A percentile compares a stretch with the other conserved stretches of the same genome.
These are phyloP conservation scores for Hippocampus abdominalis DNA, from an alignment of 2,113 vertebrate species.

Conservation along the genomic window DNA sequence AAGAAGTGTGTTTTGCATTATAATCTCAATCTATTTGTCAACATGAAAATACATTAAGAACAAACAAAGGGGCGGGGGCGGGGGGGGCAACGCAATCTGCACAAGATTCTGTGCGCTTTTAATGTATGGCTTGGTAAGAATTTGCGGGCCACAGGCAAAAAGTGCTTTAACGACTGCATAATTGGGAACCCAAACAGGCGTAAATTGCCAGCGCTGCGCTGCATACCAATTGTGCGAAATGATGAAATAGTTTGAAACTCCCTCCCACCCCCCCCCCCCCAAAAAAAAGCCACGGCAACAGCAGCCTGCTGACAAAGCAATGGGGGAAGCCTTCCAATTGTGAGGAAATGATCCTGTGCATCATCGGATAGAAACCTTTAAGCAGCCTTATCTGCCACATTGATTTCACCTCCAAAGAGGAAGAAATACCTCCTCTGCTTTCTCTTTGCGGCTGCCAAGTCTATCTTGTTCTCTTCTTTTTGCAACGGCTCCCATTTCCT, in stretches of 20 bases:
- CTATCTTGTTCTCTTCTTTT: conserved; percentile 4
- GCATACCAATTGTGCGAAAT: conserved; percentile 70
- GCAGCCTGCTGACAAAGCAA: conserved; percentile 72
- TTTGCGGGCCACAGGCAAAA: conserved; percentile 71
- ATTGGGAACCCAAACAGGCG: conserved; percentile 76
- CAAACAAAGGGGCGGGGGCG: conserved; percentile 55
- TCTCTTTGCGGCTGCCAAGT: conserved; percentile 20
- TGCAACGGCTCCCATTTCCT: conserved; percentile 24
- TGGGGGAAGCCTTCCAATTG: conserved; percentile 53
- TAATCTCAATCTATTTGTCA: conserved; percentile 67
- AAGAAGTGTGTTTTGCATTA: conserved; percentile 61
- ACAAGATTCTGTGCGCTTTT: conserved; percentile 66
- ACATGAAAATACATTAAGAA: conserved; percentile 70
- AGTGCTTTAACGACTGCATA: conserved; percentile 73
- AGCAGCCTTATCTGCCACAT: conserved; percentile 53
- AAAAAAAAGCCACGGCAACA: conserved; percentile 69
- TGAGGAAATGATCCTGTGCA: conserved; percentile 65
- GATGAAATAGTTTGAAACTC: conserved; percentile 79
- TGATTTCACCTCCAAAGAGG: conserved; percentile 47
- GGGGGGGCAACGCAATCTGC: conserved; percentile 63
- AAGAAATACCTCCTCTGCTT: conserved; percentile 28
- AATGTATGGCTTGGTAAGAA: conserved; percentile 75
- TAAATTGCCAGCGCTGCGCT: conserved; percentile 71
- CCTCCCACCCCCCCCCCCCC: not conserved
- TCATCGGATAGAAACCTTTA: conserved; percentile 65